Evolutionary conservation across 2,113 vertebrate genomes (phyloP), one percentile per base, ranked within the genome.

Genomic region (Antechinus stuartii): DNA sequence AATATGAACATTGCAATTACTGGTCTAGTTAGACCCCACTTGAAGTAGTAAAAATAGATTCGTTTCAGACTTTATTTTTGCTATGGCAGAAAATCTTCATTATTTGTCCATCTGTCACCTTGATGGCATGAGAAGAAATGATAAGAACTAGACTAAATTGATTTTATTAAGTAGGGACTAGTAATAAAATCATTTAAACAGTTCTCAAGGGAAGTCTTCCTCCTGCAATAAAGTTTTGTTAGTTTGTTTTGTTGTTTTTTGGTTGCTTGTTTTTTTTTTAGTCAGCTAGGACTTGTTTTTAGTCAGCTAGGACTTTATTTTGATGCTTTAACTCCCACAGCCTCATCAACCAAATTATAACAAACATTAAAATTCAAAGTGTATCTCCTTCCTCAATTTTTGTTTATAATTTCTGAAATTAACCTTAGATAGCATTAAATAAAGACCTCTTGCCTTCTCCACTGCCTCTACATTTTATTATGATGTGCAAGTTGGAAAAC

Each of bases 51-150:
- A 98, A 96, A 94, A 93, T 57, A 95, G 94, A 95, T 56, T 91
- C 14, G 27, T 90, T 90, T 93, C 24, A 2, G 91, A 23, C 6
- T 92, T 61, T 52, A 8, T 84, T 54, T 96, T 91, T 2, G 1
- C 91, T 61, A 0, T 91, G n/a, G 10, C 93, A 96, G 97, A 96
- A 97, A 97, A 96, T 97, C 61, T 92, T 97, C 93, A 26, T 46
- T 57, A 92, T 91, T 55, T 96, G 53, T 92, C 91, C 54, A 61
- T 96, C 97, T 95, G 54, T 10, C 93, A 93, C 30, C 54, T 26
- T 68, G 24, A 2, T 1, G 54, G 35, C 35, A 61, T 95, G 61
- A 56, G 24, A 92, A 49, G 91, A 53, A 53, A 26, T 12, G 68
- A n/a, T 76, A 5, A 76, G 35, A 76, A 16, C 68, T 42, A 6